Percentiles rank a stretch among this genome's conserved stretches.
These are phyloP conservation scores for Sarcophaga bullata DNA, from an alignment of 1,140 invertebrate species.

Conservation along the genomic window DNA sequence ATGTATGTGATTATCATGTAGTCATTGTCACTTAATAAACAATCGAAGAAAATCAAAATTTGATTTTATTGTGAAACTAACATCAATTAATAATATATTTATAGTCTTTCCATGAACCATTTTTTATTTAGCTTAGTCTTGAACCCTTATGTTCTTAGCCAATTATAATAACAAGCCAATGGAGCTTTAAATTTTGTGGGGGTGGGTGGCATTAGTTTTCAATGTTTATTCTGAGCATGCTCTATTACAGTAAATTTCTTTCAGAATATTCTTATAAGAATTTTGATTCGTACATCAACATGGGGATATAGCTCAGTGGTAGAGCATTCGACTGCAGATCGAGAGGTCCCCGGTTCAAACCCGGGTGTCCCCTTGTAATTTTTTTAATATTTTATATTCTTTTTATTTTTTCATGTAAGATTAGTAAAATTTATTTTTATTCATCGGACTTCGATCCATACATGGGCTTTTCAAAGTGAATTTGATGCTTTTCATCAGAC, in stretches of 20 bases:
- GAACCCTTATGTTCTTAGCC: too few species aligned
- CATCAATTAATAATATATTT: too few species aligned
- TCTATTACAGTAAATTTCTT: not conserved
- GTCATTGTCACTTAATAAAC: too few species aligned
- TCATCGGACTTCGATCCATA: too few species aligned
- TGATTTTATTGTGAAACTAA: too few species aligned
- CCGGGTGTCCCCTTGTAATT: conserved; percentile 80
- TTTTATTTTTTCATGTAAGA: not conserved
- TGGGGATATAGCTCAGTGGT: conserved; percentile 89
- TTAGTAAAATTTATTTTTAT: not conserved
- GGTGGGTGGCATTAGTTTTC: not conserved
- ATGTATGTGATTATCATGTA: too few species aligned
- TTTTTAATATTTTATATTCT: conserved; percentile 30
- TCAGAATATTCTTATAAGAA: not conserved
- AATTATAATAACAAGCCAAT: too few species aligned
- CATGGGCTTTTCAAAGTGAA: too few species aligned
- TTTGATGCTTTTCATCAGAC: too few species aligned
- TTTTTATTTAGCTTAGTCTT: too few species aligned
- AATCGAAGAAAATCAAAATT: too few species aligned
- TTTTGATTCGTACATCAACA: not conserved
- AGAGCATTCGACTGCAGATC: conserved; percentile 93
- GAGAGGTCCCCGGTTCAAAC: conserved; percentile 93
- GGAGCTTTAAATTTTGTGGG: not conserved
- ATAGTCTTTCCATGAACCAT: too few species aligned
- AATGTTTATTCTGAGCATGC: not conserved